Evolutionary conservation across 35 echinoderm and acorn worm genomes (phyloP).

Genomic region (Lytechinus variegatus): DNA sequence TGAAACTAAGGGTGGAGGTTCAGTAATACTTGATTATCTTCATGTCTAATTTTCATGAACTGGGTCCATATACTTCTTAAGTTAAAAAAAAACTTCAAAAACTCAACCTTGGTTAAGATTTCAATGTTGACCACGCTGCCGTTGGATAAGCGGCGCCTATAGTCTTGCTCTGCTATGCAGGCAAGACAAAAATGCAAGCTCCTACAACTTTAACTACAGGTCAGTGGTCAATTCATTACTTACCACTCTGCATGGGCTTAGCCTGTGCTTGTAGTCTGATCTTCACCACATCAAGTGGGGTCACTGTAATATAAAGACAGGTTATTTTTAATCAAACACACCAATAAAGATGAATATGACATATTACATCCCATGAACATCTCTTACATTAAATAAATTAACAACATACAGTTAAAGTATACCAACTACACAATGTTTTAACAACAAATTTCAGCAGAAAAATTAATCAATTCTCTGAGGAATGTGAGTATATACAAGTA

Average conservation of each 20-base stretch:
- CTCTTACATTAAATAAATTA: not conserved
- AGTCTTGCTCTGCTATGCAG: no score
- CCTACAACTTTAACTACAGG: no score
- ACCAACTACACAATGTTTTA: not conserved
- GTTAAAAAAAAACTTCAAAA: no score
- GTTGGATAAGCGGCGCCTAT: no score
- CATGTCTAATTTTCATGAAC: no score
- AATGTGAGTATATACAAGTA: not conserved
- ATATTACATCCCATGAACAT: not conserved
- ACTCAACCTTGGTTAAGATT: no score
- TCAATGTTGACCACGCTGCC: no score
- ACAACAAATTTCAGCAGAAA: not conserved
- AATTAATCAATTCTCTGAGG: not conserved
- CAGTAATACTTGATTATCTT: no score
- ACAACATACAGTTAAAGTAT: not conserved
- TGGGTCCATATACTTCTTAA: no score
- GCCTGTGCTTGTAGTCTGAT: constrained; percentile 86
- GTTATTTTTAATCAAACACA: not conserved
- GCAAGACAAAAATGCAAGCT: no score
- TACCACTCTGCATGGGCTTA: constrained; percentile 86
- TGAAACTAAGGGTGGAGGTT: no score
- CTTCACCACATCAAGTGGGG: constrained; percentile 96
- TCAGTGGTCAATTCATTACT: not conserved
- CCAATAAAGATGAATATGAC: not conserved
- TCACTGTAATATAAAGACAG: constrained; percentile 67